Conservation (phyloP, 1,140 invertebrate genomes). For the Zaprionus lachaisei region DNA sequence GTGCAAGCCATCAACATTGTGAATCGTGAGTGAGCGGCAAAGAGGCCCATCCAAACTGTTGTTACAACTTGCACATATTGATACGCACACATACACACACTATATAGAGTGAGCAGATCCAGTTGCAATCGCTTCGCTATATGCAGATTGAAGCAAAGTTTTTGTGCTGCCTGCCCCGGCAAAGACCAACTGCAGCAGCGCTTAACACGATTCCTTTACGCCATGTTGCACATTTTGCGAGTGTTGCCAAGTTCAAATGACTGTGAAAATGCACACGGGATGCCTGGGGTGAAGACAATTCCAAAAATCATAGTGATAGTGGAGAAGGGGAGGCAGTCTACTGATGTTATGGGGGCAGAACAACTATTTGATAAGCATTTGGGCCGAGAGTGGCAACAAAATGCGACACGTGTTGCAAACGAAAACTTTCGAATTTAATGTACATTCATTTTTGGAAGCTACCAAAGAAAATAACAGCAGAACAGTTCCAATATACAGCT, state of each 20-base stretch:
- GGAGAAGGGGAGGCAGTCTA: background rate
- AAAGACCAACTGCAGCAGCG: slow-evolving; percentile 61
- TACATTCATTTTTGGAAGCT: background rate
- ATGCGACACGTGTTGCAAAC: slow-evolving; percentile 3
- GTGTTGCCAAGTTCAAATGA: slow-evolving; percentile 78
- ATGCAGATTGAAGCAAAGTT: slow-evolving; percentile 50
- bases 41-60: background rate
- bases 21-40: background rate
- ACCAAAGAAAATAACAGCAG: background rate
- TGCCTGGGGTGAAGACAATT: background rate
- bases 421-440: slow-evolving; percentile 1
- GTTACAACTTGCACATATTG: slow-evolving; percentile 1
- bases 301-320: background rate
- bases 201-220: slow-evolving; percentile 74
- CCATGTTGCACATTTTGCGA: slow-evolving; percentile 75
- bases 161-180: slow-evolving; percentile 41
- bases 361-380: slow-evolving; percentile 46
- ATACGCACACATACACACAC: background rate
- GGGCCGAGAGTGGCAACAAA: background rate
- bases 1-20: slow-evolving; percentile 1
- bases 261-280: slow-evolving; percentile 75
- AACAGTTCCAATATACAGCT: background rate
- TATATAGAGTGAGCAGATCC: background rate
- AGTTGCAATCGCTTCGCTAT: background rate
- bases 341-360: background rate